phyloP scores from a whole-genome alignment of 2,113 vertebrate genomes.

The Elaphurus davidianus region DNA sequence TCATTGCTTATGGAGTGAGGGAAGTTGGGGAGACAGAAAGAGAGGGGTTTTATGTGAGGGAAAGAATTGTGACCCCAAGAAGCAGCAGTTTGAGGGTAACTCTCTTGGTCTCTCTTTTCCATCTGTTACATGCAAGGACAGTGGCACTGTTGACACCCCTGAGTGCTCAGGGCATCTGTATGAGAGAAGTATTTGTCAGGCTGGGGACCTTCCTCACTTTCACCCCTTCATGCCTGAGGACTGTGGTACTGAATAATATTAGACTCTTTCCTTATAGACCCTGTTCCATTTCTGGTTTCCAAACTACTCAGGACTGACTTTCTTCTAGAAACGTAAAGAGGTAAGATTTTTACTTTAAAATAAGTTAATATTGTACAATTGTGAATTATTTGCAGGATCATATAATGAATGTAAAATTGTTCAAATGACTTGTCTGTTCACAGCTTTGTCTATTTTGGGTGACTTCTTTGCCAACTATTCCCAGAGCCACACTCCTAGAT shows the following conservation, averaged over 20 bases:
- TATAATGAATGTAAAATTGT: constrained; percentile 37
- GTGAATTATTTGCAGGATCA: neutral
- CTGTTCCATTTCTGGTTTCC: neutral
- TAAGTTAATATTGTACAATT: neutral
- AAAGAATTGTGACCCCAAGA: neutral
- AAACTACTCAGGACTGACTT: neutral
- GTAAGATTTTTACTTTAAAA: constrained; percentile 22
- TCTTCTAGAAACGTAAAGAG: neutral
- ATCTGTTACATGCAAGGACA: neutral
- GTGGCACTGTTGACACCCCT: neutral
- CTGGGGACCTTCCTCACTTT: neutral
- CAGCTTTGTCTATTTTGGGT: neutral
- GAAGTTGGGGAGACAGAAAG: neutral
- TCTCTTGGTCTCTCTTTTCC: neutral
- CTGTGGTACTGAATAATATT: neutral
- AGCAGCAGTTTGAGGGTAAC: neutral
- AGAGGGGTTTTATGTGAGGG: neutral
- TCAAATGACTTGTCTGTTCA: neutral
- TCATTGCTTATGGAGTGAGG: neutral
- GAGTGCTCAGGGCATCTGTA: neutral
- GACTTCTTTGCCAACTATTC: neutral
- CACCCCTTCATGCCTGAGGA: neutral
- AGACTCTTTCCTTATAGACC: neutral
- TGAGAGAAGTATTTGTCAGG: neutral
- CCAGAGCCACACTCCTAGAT: neutral